Percentiles rank a stretch among this genome's conserved stretches.
These are phyloP conservation scores for Stramonita haemastoma DNA, from an alignment of 2,888 invertebrate species.

Conservation along the genomic window DNA sequence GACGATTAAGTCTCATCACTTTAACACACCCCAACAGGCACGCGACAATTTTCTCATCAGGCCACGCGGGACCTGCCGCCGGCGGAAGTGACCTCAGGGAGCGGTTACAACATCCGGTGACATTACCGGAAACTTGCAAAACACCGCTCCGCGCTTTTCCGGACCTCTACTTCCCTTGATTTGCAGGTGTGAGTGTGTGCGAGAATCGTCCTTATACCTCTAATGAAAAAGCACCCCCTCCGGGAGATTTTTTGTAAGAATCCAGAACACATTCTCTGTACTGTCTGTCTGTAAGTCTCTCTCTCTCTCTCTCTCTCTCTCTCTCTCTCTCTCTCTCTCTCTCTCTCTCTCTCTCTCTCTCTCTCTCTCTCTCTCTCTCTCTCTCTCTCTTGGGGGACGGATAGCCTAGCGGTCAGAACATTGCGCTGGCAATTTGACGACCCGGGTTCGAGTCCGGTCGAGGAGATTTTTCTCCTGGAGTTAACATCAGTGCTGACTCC, in stretches of 20 bases:
- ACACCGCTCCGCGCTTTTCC: not conserved
- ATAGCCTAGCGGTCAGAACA: too few relatives aligned
- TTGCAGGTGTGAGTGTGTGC: too few relatives aligned
- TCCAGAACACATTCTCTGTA: not conserved
- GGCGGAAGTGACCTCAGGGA: not conserved
- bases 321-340: not conserved
- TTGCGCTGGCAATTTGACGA: too few relatives aligned
- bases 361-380: too few relatives aligned
- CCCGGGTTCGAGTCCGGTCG: too few relatives aligned
- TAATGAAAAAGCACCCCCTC: not conserved
- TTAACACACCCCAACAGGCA: not conserved
- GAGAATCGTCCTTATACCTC: too few relatives aligned
- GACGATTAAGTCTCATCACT: not conserved
- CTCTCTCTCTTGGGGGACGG: too few relatives aligned
- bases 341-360: constrained; percentile 1
- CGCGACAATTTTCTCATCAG: not conserved
- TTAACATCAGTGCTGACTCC: too few relatives aligned
- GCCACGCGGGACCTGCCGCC: not conserved
- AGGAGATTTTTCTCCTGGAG: too few relatives aligned
- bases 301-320: not conserved
- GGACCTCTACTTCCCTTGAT: too few relatives aligned
- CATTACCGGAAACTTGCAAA: constrained; percentile 28
- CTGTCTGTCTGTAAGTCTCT: not conserved
- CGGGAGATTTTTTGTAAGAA: not conserved
- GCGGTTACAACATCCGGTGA: constrained; percentile 25